phyloP scores from a whole-genome alignment of 2,888 invertebrate species.

The Orchestes rusci region DNA sequence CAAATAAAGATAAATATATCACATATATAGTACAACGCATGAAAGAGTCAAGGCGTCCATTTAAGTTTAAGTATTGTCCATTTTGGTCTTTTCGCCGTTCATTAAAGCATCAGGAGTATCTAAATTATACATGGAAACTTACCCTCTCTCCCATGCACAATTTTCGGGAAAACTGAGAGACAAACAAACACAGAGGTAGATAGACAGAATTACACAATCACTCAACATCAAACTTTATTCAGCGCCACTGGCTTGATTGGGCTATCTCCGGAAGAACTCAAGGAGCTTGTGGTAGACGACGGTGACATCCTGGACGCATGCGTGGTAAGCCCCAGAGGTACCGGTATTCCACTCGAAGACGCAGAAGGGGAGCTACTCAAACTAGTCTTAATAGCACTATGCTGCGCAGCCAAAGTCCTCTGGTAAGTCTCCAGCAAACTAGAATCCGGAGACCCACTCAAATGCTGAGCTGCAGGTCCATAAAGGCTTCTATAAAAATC shows the following conservation, averaged over 20 bases:
- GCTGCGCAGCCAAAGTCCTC: slow-evolving; percentile 54
- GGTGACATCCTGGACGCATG: slow-evolving; percentile 51
- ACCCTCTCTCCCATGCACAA: not conserved
- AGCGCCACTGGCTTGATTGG: slow-evolving; percentile 46
- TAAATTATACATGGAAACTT: slow-evolving; percentile 3
- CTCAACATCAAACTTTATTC: slow-evolving; percentile 42
- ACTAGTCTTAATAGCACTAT: slow-evolving; percentile 38
- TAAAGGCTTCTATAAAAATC: slow-evolving; percentile 76
- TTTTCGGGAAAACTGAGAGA: not conserved
- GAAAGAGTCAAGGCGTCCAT: slow-evolving; percentile 17
- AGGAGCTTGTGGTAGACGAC: slow-evolving; percentile 53
- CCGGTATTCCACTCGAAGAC: slow-evolving; percentile 3
- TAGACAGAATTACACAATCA: slow-evolving; percentile 13
- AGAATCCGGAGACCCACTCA: slow-evolving; percentile 49
- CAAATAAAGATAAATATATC: slow-evolving; percentile 21
- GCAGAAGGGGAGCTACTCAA: slow-evolving; percentile 33
- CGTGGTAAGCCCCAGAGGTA: slow-evolving; percentile 47
- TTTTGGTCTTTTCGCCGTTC: slow-evolving; percentile 24
- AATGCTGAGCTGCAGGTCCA: slow-evolving; percentile 50
- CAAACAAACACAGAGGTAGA: slow-evolving; percentile 22
- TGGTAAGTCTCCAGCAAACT: slow-evolving; percentile 68
- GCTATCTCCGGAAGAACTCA: slow-evolving; percentile 48
- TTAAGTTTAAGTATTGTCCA: slow-evolving; percentile 22
- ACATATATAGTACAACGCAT: slow-evolving; percentile 21
- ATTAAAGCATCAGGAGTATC: no score